Conservation (phyloP, 2,888 invertebrate genomes). For the Odontocerum albicorne region DNA sequence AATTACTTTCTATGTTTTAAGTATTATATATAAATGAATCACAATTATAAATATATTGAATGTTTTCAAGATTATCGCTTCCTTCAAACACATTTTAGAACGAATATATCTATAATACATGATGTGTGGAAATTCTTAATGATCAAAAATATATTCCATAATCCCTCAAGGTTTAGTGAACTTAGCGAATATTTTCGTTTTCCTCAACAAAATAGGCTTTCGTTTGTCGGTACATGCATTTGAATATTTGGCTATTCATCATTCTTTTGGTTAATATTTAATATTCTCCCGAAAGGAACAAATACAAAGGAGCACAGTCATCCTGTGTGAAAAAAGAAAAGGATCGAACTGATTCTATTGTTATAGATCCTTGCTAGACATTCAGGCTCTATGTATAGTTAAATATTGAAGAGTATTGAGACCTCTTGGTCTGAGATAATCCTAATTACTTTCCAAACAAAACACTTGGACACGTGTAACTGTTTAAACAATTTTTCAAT, state of each 20-base stretch:
- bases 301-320: conserved; percentile 29
- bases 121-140: no score
- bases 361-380: conserved; percentile 25
- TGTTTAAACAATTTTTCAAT: conserved; percentile 4
- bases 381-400: conserved; percentile 16
- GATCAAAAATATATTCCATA: no score
- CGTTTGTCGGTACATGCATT: conserved; percentile 30
- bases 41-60: no score
- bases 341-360: conserved; percentile 13
- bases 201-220: no score
- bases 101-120: no score
- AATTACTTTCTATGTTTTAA: no score
- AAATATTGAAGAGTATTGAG: not conserved
- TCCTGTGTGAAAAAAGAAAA: conserved; percentile 9
- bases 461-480: conserved; percentile 14
- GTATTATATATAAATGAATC: no score
- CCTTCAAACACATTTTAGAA: no score
- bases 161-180: no score
- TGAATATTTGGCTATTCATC: conserved; percentile 22
- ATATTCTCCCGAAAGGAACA: conserved; percentile 27
- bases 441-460: conserved; percentile 14
- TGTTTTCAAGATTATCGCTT: no score
- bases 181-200: no score
- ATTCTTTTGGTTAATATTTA: conserved; percentile 30
- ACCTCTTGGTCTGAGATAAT: conserved; percentile 9